These are phyloP conservation scores for Limnephilus auricula DNA, from an alignment of 2,888 invertebrate genomes.

Conservation along the genomic window DNA sequence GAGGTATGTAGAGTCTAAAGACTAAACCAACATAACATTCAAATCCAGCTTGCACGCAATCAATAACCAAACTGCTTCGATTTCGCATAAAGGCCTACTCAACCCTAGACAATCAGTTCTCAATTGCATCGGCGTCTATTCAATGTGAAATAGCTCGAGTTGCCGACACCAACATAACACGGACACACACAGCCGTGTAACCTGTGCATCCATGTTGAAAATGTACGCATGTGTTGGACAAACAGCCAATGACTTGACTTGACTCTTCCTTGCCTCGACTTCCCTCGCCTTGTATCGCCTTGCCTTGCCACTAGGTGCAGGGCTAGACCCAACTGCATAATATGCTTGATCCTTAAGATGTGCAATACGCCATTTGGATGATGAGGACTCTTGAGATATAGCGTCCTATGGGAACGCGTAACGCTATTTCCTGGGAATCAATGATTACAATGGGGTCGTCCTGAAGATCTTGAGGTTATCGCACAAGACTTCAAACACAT, in stretches of 20 bases:
- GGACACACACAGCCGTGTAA: not conserved
- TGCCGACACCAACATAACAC: not conserved
- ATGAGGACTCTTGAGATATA: too few species aligned
- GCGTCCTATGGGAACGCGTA: too few species aligned
- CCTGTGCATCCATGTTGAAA: not conserved
- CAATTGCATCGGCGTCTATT: not conserved
- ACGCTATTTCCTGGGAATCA: too few species aligned
- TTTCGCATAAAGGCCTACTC: not conserved
- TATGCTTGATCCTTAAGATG: not conserved
- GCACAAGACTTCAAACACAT: too few species aligned
- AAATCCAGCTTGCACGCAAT: not conserved
- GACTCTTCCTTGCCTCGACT: too few species aligned
- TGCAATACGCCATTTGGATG: not conserved
- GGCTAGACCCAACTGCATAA: not conserved
- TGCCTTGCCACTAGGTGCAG: not conserved
- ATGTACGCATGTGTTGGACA: not conserved
- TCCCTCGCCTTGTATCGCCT: not conserved
- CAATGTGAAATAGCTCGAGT: not conserved
- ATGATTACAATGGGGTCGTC: too few species aligned
- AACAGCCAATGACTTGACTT: not conserved
- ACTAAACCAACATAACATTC: too few species aligned
- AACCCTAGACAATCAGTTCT: not conserved
- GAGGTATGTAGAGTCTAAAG: too few species aligned
- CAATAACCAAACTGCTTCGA: not conserved
- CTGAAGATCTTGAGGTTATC: too few species aligned